Conservation (phyloP, 1,140 invertebrate species). For the Scaptomyza pallida region DNA sequence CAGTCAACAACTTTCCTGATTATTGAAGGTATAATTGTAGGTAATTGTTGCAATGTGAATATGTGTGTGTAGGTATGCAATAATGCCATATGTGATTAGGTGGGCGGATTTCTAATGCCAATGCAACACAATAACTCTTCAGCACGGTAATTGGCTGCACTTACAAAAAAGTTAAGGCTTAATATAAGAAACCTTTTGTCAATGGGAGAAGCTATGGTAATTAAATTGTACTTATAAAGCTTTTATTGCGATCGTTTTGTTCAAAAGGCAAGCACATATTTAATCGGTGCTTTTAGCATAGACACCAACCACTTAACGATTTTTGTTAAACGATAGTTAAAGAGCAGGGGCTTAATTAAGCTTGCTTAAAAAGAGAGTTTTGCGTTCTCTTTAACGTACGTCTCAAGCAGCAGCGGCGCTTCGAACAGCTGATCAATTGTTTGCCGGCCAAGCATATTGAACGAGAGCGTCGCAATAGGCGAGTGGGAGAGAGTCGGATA, state of each 20-base stretch:
- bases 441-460: slow-evolving; percentile 16
- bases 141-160: not conserved
- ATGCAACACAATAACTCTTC: not conserved
- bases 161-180: not conserved
- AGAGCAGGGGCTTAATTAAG: not conserved
- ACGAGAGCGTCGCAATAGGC: not conserved
- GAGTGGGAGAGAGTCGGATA: not conserved
- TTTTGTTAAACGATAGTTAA: too few relatives aligned
- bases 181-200: too few relatives aligned
- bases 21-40: slow-evolving; percentile 23
- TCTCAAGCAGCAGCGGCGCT: not conserved
- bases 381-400: not conserved
- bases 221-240: too few relatives aligned
- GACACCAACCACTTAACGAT: too few relatives aligned
- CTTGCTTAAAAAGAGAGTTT: slow-evolving; percentile 6
- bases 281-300: not conserved
- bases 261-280: not conserved
- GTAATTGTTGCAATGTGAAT: not conserved
- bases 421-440: slow-evolving; percentile 35
- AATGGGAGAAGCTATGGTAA: too few relatives aligned
- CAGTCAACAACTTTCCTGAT: not conserved
- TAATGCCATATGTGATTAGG: not conserved
- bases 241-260: too few relatives aligned
- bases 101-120: not conserved
- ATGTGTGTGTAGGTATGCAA: not conserved